Conservation (phyloP, 2,888 invertebrate genomes). For the Cecidostiba fungosa region DNA sequence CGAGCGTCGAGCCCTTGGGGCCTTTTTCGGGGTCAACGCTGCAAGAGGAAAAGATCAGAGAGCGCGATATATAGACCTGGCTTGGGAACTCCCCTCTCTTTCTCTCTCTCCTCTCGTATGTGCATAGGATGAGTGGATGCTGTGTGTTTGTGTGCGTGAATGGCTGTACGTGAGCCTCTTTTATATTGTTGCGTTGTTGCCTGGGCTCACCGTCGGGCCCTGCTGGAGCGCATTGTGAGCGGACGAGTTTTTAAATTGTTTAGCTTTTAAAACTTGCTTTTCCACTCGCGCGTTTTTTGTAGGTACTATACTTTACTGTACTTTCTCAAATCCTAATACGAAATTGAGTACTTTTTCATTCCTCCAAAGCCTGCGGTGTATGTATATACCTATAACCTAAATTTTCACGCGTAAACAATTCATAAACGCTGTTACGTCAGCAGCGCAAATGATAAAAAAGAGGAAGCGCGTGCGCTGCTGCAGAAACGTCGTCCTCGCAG, state of each 20-base stretch:
- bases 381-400: background rate
- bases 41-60: conserved; percentile 52
- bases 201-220: background rate
- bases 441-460: background rate
- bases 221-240: conserved; percentile 13
- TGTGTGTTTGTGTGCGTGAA: background rate
- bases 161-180: conserved; percentile 9
- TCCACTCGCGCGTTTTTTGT: background rate
- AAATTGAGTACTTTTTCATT: background rate
- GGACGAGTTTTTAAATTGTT: background rate
- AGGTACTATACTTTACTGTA: no score
- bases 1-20: conserved; percentile 47
- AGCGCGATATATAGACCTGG: conserved; percentile 58
- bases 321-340: background rate
- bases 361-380: background rate
- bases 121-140: background rate
- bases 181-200: conserved; percentile 8
- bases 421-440: background rate
- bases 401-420: background rate
- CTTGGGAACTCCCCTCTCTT: conserved; percentile 31
- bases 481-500: conserved; percentile 29
- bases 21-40: conserved; percentile 50
- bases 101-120: background rate
- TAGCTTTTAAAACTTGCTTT: background rate
- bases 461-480: background rate